Conservation (phyloP, 2,888 invertebrate genomes). For the Lasioglossum oenotherae region DNA sequence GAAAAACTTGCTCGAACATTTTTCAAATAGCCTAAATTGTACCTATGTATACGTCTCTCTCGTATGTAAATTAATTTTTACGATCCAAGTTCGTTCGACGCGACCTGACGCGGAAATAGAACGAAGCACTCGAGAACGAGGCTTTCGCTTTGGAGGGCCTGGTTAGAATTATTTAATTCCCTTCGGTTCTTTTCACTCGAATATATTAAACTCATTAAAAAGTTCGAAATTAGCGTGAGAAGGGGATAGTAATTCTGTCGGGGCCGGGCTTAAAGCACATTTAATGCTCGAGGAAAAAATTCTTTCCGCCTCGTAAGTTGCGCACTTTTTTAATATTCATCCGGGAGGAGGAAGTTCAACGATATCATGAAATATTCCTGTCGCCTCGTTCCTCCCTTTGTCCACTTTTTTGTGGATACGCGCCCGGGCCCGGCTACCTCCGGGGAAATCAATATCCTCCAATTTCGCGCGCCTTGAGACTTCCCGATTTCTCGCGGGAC, state of each 20-base stretch:
- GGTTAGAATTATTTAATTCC: conserved; percentile 22
- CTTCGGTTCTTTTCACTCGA: not conserved
- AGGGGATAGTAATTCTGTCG: not conserved
- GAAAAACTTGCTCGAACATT: not conserved
- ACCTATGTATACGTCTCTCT: too few species aligned
- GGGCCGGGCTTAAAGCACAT: conserved; percentile 25
- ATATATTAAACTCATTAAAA: conserved; percentile 43
- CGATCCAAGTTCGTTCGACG: not conserved
- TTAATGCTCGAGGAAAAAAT: conserved; percentile 40
- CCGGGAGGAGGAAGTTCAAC: conserved; percentile 38
- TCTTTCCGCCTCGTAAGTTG: conserved; percentile 29
- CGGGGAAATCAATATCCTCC: conserved; percentile 66
- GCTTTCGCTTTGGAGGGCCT: not conserved
- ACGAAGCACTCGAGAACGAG: not conserved
- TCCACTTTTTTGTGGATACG: conserved; percentile 38
- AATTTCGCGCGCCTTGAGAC: conserved; percentile 61
- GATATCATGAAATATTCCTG: conserved; percentile 59
- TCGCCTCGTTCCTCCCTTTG: conserved; percentile 33
- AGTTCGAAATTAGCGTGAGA: conserved; percentile 42
- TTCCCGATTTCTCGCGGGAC: conserved; percentile 60
- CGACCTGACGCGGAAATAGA: not conserved
- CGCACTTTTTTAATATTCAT: conserved; percentile 59
- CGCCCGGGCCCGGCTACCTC: conserved; percentile 27
- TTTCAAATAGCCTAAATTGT: too few species aligned
- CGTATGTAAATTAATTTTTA: too few species aligned